These are phyloP conservation scores for Torymus texanus DNA, from an alignment of 2,888 invertebrate genomes.

Conservation along the genomic window DNA sequence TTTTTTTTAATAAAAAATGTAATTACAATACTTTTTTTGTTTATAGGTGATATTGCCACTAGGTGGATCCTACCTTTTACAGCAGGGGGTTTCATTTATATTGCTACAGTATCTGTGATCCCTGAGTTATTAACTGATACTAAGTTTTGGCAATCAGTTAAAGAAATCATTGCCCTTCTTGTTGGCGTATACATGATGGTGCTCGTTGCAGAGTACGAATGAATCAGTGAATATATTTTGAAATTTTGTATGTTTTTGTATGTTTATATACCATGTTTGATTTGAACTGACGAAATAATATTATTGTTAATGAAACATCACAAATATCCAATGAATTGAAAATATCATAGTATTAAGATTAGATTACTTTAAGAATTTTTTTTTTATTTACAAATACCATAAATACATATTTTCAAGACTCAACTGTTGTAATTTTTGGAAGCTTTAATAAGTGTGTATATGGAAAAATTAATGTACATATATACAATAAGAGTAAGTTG, in stretches of 20 bases:
- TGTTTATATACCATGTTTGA: conserved; percentile 34
- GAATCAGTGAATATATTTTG: conserved; percentile 57
- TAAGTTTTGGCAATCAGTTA: conserved; percentile 90
- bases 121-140: conserved; percentile 95
- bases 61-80: conserved; percentile 97
- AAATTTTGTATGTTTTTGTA: conserved; percentile 31
- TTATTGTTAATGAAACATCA: conserved; percentile 48
- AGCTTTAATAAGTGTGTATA: conserved; percentile 41
- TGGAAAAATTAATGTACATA: conserved; percentile 44
- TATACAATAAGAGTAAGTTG: conserved; percentile 32
- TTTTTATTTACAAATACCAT: conserved; percentile 44
- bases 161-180: conserved; percentile 92
- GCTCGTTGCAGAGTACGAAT: conserved; percentile 89
- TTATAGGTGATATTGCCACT: conserved; percentile 82
- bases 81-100: conserved; percentile 99
- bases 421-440: conserved; percentile 31
- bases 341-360: conserved; percentile 30
- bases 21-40: conserved; percentile 30
- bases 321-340: conserved; percentile 38
- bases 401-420: conserved; percentile 36
- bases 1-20: not conserved
- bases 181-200: conserved; percentile 97
- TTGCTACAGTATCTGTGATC: conserved; percentile 98
- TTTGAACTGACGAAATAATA: conserved; percentile 33
- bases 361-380: conserved; percentile 20